These are phyloP conservation scores for Spodoptera litura DNA, from an alignment of 1,140 invertebrate species.

Conservation along the genomic window DNA sequence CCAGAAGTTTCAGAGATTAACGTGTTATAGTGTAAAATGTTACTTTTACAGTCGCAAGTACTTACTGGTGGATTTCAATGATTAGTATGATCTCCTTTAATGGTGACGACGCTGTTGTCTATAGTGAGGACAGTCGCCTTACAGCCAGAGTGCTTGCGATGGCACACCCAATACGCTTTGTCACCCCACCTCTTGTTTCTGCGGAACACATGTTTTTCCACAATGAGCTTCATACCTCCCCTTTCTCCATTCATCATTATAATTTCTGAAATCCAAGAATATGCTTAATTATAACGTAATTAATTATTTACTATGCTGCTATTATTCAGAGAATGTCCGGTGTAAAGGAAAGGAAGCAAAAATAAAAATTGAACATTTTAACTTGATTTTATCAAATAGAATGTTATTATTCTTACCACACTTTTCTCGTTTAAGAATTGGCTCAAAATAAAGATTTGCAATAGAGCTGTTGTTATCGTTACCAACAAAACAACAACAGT, in stretches of 20 bases:
- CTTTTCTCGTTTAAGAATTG: too few species aligned
- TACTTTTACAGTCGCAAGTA: not conserved
- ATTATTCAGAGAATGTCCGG: not conserved
- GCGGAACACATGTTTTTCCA: not conserved
- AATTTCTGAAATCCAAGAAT: not conserved
- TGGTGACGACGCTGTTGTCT: not conserved
- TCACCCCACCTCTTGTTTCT: slow-evolving; percentile 4
- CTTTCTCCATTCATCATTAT: not conserved
- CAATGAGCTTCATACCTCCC: not conserved
- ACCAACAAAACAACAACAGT: too few species aligned
- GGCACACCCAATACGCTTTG: not conserved
- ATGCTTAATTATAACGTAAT: not conserved
- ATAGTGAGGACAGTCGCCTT: not conserved
- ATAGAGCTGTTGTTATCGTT: too few species aligned
- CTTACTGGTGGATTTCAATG: not conserved
- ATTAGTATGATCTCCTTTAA: slow-evolving; percentile 1
- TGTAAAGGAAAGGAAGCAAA: too few species aligned
- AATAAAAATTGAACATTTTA: too few species aligned
- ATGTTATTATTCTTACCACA: too few species aligned
- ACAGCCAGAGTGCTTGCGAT: not conserved
- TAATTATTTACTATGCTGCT: not conserved
- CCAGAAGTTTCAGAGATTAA: too few species aligned
- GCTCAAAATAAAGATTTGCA: too few species aligned
- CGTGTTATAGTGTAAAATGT: too few species aligned
- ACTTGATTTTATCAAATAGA: too few species aligned